Evolutionary conservation across 2,113 vertebrate species (phyloP), one percentile per base, ranked within the genome.

Genomic region (Larimichthys polyactis): DNA sequence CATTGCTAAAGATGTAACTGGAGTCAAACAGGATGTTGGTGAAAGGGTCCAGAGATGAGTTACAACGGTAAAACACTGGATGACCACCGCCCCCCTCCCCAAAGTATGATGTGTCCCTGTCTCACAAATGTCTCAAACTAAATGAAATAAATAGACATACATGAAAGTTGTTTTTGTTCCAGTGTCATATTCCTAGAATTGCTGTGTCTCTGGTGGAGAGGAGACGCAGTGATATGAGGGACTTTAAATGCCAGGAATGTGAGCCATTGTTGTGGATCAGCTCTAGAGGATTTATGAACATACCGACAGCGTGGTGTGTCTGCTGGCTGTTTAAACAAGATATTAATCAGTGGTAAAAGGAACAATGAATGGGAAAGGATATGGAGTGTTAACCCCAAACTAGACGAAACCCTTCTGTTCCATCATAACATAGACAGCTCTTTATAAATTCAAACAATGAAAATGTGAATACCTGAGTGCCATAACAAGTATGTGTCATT

Each of bases 301-400:
- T 73, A 70, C 83, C 84, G 89, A 91, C 57, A 62, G 90, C 74
- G 71, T 85, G 79, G 91, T 93, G 91, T 90, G 94, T 94, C 90
- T 94, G 90, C 80, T 79, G 83, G 80, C 95, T 96, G 94, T 95
- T 96, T 95, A 95, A 95, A 95, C 95, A 95, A 95, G 94, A 96
- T 96, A 93, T 95, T 95, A 94, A 95, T 95, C 94, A 90, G 93
- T 86, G 71, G 90, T 90, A 83, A 93, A 91, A 82, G 83, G 89
- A 95, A 96, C 94, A 96, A 95, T 95, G 84, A 94, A 91, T 94
- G 88, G 92, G 89, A 94, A 91, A 95, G 93, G 94, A 94, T 93
- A 93, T 91, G 90, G 81, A 94, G 84, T 66, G 85, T 74, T 94
- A 88, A 91, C 64, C 82, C 67, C 52, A 75, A 87, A 90, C 82